These are phyloP conservation scores for cattle (Bos taurus) DNA, from an alignment of 2,113 vertebrate genomes.

Conservation along the genomic window DNA sequence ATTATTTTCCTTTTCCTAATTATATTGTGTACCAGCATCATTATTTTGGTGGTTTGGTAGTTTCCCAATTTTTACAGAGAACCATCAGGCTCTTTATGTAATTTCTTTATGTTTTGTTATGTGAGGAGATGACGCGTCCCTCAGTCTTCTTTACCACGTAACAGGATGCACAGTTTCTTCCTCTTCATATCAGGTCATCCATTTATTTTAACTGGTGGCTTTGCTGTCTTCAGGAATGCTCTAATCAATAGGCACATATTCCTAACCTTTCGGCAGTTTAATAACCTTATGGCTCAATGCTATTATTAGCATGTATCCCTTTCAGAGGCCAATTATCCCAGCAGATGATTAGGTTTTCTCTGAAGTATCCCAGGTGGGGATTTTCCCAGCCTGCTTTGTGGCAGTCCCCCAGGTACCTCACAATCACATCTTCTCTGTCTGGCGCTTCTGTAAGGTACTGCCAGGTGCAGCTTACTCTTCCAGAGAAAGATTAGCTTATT, in stretches of 20 bases:
- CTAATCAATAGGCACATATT: constrained; percentile 51
- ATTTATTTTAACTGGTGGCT: constrained; percentile 43
- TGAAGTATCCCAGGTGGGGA: constrained; percentile 46
- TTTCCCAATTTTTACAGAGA: not conserved
- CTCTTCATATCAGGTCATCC: constrained; percentile 6
- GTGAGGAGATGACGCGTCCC: not conserved
- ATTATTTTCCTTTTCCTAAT: constrained; percentile 11
- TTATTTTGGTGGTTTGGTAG: not conserved
- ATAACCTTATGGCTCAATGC: constrained; percentile 40
- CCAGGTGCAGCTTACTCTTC: constrained; percentile 63
- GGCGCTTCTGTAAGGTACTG: constrained; percentile 14
- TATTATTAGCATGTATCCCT: constrained; percentile 51
- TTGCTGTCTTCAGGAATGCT: constrained; percentile 36
- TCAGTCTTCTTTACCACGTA: not conserved
- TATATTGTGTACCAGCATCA: not conserved
- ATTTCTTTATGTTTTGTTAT: not conserved
- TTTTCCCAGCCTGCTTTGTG: constrained; percentile 52
- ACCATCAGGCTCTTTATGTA: not conserved
- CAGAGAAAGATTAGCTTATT: constrained; percentile 61
- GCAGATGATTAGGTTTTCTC: constrained; percentile 51
- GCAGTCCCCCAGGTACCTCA: constrained; percentile 20
- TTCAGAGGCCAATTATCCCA: constrained; percentile 54
- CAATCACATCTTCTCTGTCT: constrained; percentile 54
- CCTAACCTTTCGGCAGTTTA: constrained; percentile 46
- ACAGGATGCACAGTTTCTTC: not conserved